Conservation (phyloP, 2,888 invertebrate genomes). For the Alentia gelatinosa region DNA sequence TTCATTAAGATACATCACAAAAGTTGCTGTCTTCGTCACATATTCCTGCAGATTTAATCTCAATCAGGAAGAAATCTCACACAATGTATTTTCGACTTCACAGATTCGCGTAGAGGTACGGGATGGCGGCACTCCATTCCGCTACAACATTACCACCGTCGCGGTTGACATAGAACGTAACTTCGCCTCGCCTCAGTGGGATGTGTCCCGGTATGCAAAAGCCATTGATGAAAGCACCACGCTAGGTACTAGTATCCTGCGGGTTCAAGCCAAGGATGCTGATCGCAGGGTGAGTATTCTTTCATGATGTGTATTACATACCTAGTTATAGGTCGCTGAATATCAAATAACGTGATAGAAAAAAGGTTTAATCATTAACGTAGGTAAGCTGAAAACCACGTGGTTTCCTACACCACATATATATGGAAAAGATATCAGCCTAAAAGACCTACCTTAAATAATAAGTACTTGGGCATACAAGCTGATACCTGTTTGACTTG, state of each 20-base stretch:
- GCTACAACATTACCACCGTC: constrained; percentile 67
- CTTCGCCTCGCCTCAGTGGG: constrained; percentile 68
- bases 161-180: constrained; percentile 71
- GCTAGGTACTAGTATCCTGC: constrained; percentile 65
- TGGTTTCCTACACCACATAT: no score
- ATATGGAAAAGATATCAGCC: no score
- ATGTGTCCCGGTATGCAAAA: constrained; percentile 56
- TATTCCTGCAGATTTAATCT: no score
- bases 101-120: constrained; percentile 87
- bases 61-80: background rate
- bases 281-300: constrained; percentile 65
- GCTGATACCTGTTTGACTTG: no score
- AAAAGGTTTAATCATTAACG: no score
- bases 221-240: constrained; percentile 60
- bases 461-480: no score
- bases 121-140: constrained; percentile 88
- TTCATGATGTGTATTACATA: background rate
- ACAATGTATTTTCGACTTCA: background rate
- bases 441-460: no score
- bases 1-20: background rate
- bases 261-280: constrained; percentile 68
- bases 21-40: background rate
- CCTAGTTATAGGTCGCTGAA: background rate
- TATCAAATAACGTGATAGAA: no score
- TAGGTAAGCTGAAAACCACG: no score